phyloP scores from a whole-genome alignment of 1,140 invertebrate genomes.

The Drosophila nikananu region DNA sequence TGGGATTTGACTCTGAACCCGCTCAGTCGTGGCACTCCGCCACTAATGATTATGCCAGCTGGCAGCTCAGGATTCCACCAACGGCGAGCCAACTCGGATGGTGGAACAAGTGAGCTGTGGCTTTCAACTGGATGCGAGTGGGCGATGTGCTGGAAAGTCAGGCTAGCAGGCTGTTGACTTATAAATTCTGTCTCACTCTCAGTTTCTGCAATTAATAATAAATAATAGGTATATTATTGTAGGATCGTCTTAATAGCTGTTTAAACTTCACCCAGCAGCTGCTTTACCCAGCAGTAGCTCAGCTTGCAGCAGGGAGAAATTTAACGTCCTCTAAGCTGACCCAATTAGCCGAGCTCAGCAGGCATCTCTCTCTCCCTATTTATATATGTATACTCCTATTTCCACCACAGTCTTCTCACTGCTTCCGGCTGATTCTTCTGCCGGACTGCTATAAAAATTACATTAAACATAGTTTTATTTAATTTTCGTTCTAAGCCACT shows the following conservation, averaged over 20 bases:
- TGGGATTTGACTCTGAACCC: constrained; percentile 15
- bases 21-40: constrained; percentile 24
- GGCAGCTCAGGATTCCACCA: constrained; percentile 36
- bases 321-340: constrained; percentile 18
- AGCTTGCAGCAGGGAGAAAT: background rate
- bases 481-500: constrained; percentile 62
- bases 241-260: too few species aligned
- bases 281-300: background rate
- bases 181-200: constrained; percentile 1
- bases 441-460: constrained; percentile 52
- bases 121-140: constrained; percentile 4
- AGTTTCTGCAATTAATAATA: background rate
- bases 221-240: too few species aligned
- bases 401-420: background rate
- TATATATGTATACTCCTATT: constrained; percentile 3
- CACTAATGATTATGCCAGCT: constrained; percentile 62
- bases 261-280: background rate
- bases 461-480: constrained; percentile 80
- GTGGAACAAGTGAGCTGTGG: constrained; percentile 36
- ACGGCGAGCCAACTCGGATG: constrained; percentile 1
- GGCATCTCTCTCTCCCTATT: background rate
- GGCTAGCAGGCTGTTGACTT: background rate
- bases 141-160: background rate
- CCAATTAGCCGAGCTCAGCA: constrained; percentile 33
- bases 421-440: constrained; percentile 51